Percentiles rank a stretch among this genome's conserved stretches.
These are phyloP conservation scores for Hippopotamus amphibius DNA, from an alignment of 2,113 vertebrate genomes.

Conservation along the genomic window DNA sequence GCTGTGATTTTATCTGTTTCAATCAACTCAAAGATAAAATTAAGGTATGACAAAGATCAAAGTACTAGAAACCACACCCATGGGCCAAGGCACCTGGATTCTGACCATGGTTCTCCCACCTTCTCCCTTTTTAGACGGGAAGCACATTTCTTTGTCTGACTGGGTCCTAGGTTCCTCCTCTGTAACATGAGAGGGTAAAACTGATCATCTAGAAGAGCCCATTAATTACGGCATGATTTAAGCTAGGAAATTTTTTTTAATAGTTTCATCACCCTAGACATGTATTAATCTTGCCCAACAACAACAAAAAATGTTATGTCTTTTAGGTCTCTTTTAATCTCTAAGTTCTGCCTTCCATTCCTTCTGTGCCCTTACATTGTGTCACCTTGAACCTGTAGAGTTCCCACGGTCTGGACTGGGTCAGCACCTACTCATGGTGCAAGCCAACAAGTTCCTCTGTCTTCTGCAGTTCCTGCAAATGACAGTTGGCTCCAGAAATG, in stretches of 20 bases:
- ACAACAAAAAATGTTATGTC: not conserved
- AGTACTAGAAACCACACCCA: not conserved
- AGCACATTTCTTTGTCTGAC: not conserved
- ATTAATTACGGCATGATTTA: not conserved
- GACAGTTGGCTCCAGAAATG: not conserved
- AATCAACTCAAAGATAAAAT: constrained; percentile 39
- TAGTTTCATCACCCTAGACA: not conserved
- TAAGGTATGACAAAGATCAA: not conserved
- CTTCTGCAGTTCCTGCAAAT: not conserved
- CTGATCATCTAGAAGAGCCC: not conserved
- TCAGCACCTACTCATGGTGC: not conserved
- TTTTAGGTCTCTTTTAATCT: constrained; percentile 3
- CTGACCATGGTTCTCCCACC: not conserved
- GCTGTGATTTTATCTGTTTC: not conserved
- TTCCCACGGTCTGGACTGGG: not conserved
- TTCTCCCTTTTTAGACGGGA: not conserved
- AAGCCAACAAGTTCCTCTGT: not conserved
- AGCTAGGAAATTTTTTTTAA: constrained; percentile 36
- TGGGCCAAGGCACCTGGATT: not conserved
- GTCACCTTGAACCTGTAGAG: not conserved
- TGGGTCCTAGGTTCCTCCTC: not conserved
- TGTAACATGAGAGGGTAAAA: not conserved
- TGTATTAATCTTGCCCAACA: not conserved
- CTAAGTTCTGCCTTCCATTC: not conserved
- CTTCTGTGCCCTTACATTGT: not conserved